Evolutionary conservation across 2,888 invertebrate genomes (phyloP), one percentile per base, ranked within the genome.

Genomic region (Allophyes oxyacanthae): DNA sequence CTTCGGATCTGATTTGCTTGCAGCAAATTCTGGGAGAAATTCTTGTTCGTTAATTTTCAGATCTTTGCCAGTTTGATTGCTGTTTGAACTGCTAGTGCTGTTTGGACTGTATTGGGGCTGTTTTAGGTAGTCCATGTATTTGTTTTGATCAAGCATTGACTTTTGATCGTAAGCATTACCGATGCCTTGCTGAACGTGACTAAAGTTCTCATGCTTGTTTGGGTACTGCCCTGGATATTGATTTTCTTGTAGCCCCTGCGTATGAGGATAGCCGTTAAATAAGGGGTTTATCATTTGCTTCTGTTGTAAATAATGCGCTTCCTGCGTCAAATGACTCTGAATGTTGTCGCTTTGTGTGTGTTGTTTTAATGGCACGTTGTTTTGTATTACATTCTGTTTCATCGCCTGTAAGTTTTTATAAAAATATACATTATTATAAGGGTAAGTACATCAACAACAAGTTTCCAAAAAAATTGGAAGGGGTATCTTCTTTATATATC

Each of bases 1-100:
- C 91, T 98, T 99, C 37, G 97, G 98, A 88, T 98, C 98, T 53
- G 96, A 97, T 87, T 98, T 98, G 81, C 96, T 97, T 25, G 97
- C 95, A 60, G 96, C 95, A 83, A 97, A 97, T 81, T 97, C 96
- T 53, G 95, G 95, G 14, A 95, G 89, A 70, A 94, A 94, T 78
- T 95, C 95, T 78, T 94, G 94, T 77, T 92, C 94, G 72, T 90
- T 94, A 74, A 91, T 91, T 84, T 92, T 94, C 40, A 90, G 78
- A 70, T 93, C 94, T 82, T 93, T 94, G 11, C 90, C 88, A 32
- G 89, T 90, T 87, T 93, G 94, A 59, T 91, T 93, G 70, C 92
- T 93, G 77, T 91, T 93, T 7, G 93, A 92, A 82, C 93, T 94
- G 78, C 91, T 92, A 52, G 91, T 93, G 71, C 93, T 94, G 78